Evolutionary conservation across 1,140 invertebrate species (phyloP).

Genomic region (Arctopsyche grandis): DNA sequence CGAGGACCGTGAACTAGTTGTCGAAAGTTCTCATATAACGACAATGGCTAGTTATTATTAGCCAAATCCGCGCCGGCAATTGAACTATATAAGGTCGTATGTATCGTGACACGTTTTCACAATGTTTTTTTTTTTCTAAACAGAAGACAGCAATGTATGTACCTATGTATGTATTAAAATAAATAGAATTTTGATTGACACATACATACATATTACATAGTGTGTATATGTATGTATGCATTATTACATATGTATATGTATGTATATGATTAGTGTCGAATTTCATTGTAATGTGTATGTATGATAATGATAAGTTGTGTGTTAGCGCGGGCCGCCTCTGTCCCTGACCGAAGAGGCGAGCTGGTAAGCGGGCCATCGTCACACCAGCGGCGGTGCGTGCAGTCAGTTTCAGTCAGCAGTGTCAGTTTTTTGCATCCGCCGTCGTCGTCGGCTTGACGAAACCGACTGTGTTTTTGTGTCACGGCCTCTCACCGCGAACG

Average conservation of each 20-base stretch:
- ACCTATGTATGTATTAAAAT: too few relatives aligned
- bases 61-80: too few relatives aligned
- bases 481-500: slow-evolving; percentile 41
- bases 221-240: neutral
- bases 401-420: neutral
- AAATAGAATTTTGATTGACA: neutral
- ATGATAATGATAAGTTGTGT: neutral
- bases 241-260: neutral
- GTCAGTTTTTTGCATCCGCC: slow-evolving; percentile 23
- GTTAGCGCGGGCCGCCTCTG: neutral
- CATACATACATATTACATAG: neutral
- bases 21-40: neutral
- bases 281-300: neutral
- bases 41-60: too few relatives aligned
- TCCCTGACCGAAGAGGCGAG: slow-evolving; percentile 23
- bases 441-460: slow-evolving; percentile 13
- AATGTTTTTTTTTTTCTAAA: too few relatives aligned
- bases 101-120: too few relatives aligned
- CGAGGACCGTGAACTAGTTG: slow-evolving; percentile 7
- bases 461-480: slow-evolving; percentile 47
- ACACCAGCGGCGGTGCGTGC: slow-evolving; percentile 10
- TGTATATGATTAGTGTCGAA: neutral
- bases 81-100: too few relatives aligned
- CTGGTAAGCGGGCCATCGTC: slow-evolving; percentile 25
- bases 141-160: too few relatives aligned